These are phyloP conservation scores for Epirrhoe alternata DNA, from an alignment of 2,888 invertebrate species.

Conservation along the genomic window DNA sequence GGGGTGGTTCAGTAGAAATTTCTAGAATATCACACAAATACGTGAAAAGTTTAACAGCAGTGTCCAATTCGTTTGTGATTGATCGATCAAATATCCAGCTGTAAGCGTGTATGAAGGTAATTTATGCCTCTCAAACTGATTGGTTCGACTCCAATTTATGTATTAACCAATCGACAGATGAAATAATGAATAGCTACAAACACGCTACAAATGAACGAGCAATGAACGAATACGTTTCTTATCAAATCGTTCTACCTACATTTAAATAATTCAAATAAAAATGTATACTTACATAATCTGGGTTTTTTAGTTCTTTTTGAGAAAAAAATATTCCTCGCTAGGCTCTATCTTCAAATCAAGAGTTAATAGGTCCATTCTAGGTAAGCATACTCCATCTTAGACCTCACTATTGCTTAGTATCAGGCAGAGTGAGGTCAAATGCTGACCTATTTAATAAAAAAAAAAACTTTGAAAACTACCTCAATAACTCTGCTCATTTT, in stretches of 20 bases:
- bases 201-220: neutral
- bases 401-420: too few relatives aligned
- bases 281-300: too few relatives aligned
- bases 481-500: too few relatives aligned
- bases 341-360: too few relatives aligned
- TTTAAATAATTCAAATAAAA: too few relatives aligned
- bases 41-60: neutral
- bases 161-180: neutral
- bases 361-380: too few relatives aligned
- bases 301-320: too few relatives aligned
- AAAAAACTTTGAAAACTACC: too few relatives aligned
- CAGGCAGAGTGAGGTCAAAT: too few relatives aligned
- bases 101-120: slow-evolving; percentile 1
- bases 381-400: too few relatives aligned
- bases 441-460: too few relatives aligned
- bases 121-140: slow-evolving; percentile 19
- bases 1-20: neutral
- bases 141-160: slow-evolving; percentile 5
- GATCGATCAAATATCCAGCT: slow-evolving; percentile 22
- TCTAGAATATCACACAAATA: neutral
- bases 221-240: neutral
- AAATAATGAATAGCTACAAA: neutral
- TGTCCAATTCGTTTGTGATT: slow-evolving; percentile 28
- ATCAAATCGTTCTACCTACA: neutral
- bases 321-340: too few relatives aligned